These are phyloP conservation scores for Epirrhoe tristata DNA, from an alignment of 2,888 invertebrate genomes.

Conservation along the genomic window DNA sequence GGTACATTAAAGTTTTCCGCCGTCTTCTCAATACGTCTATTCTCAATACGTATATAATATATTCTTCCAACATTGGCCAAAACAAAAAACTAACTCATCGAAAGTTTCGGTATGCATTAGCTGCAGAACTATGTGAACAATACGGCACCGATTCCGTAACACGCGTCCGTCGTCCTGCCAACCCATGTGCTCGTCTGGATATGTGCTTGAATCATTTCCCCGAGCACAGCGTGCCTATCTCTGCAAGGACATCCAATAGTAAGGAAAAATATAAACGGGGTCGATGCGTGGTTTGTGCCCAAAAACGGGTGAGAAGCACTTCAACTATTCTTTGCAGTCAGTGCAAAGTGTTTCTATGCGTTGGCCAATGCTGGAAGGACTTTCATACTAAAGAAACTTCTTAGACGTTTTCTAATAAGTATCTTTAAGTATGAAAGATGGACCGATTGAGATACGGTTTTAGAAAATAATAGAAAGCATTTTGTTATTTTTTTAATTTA, in stretches of 20 bases:
- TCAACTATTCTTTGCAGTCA: background rate
- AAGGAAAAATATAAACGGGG: background rate
- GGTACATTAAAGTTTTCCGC: background rate
- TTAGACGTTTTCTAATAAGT: background rate
- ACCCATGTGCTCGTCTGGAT: background rate
- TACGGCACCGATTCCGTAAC: background rate
- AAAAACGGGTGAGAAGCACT: background rate
- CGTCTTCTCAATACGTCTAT: background rate
- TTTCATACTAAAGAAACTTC: background rate
- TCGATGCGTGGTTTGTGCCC: background rate
- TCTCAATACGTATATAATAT: background rate
- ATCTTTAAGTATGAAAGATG: no score
- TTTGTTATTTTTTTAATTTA: no score
- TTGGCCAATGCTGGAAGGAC: conserved; percentile 1
- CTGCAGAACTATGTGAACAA: background rate
- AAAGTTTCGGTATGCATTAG: background rate
- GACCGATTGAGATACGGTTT: no score
- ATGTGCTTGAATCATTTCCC: background rate
- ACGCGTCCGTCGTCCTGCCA: background rate
- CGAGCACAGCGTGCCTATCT: background rate
- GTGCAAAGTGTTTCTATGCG: background rate
- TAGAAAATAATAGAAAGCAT: no score
- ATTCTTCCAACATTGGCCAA: background rate
- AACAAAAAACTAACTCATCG: background rate
- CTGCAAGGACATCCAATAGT: background rate